A percentile compares a stretch with the other conserved stretches of the same genome.
phyloP scores from a whole-genome alignment of 2,888 invertebrate genomes.

The Rugalucina vietnamica region DNA sequence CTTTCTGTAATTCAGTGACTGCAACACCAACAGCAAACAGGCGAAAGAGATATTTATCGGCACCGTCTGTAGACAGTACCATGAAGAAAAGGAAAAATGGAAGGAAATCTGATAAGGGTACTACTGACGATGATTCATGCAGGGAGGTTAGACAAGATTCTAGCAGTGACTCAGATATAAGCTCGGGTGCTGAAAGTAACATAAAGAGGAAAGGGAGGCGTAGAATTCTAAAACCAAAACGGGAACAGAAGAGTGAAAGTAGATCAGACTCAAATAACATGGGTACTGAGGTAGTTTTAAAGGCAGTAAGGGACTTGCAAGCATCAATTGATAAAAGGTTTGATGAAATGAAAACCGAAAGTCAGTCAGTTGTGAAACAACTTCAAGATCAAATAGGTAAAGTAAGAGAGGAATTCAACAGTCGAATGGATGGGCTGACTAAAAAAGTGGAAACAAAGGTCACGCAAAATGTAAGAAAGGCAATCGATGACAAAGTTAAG shows the following conservation, averaged over 20 bases:
- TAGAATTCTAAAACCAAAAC: background rate
- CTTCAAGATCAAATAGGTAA: background rate
- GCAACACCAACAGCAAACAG: background rate
- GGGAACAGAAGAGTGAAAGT: background rate
- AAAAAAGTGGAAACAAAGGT: background rate
- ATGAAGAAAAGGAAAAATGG: background rate
- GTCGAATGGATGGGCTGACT: background rate
- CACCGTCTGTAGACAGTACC: background rate
- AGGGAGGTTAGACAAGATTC: background rate
- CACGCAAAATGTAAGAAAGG: background rate
- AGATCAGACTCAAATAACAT: background rate
- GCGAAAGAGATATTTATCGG: background rate
- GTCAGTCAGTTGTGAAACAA: background rate
- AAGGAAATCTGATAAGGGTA: background rate
- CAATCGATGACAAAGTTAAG: background rate
- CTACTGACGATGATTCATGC: background rate
- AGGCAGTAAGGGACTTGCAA: background rate
- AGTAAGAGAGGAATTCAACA: background rate
- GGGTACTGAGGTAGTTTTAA: background rate
- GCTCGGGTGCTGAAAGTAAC: background rate
- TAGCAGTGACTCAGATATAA: background rate
- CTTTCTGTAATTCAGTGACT: background rate
- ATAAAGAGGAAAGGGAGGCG: background rate
- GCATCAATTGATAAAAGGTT: background rate
- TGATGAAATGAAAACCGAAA: background rate